Percentiles rank a stretch among this genome's conserved stretches.
Evolutionary conservation across 30 jellyfish, hydroid and myxozoan genomes (phyloP).

Genomic region (Aurelia coerulea): DNA sequence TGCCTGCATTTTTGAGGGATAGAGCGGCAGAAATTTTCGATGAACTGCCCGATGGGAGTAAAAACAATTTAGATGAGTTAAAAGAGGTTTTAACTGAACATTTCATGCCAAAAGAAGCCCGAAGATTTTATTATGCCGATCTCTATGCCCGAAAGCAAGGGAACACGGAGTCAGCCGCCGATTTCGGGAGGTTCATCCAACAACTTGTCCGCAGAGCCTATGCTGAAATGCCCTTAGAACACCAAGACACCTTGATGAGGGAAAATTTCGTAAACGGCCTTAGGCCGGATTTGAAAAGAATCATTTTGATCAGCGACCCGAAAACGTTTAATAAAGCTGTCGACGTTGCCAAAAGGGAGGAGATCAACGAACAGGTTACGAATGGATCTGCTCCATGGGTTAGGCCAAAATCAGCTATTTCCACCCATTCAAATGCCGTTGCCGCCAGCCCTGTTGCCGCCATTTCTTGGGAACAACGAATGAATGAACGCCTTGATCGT

Average conservation of each 20-base stretch:
- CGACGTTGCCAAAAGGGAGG: no score
- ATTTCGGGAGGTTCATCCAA: constrained; percentile 26
- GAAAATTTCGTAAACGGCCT: constrained; percentile 37
- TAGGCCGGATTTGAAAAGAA: constrained; percentile 12
- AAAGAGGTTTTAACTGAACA: no score
- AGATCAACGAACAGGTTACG: not conserved
- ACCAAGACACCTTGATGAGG: constrained; percentile 45
- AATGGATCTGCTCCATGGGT: not conserved
- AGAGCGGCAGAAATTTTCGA: no score
- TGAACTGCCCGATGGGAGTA: no score
- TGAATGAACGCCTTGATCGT: no score
- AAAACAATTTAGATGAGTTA: no score
- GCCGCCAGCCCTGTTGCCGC: no score
- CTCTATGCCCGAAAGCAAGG: constrained; percentile 20
- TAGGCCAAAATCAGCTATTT: no score
- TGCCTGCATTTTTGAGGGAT: no score
- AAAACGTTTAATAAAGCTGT: not conserved
- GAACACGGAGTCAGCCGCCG: constrained; percentile 14
- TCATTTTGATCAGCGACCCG: constrained; percentile 11
- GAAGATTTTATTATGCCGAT: constrained; percentile 22
- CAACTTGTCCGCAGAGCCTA: constrained; percentile 34
- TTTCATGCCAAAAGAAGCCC: no score
- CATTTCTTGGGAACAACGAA: no score
- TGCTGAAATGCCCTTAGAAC: constrained; percentile 29
- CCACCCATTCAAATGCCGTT: no score